Evolutionary conservation across 2,113 vertebrate genomes (phyloP), one percentile per base, ranked within the genome.

Genomic region (Protomyctophum bolini): DNA sequence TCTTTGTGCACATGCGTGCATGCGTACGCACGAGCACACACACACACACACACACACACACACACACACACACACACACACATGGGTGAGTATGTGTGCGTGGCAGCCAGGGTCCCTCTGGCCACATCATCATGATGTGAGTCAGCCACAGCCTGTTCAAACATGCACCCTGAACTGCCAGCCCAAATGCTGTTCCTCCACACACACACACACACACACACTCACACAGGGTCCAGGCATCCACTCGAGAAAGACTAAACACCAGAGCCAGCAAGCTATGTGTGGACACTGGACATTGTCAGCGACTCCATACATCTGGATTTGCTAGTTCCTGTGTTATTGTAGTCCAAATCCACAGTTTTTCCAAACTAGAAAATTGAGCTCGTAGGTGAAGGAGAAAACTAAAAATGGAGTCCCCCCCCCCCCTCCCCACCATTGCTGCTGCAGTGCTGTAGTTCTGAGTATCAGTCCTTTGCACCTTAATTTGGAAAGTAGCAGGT

Each of bases 81-180:
- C 15, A 66, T 71, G 73, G 68, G 54, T 50, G 67, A 12, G 59
- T 64, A 58, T 62, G 78, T 64, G 80, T 76, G 78, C 64, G 54
- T 68, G 85, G 79, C 83, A 87, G 84, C 73, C 80, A 75, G 86
- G 90, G 85, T 88, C 87, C 86, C 81, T 82, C 73, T 88, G 87
- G 89, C 89, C 89, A 90, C 89, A 89, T 90, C 89, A 91, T 84
- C 82, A 78, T 65, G 64, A 74, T 74, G 81, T 92, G 89, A 92
- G 87, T 93, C 91, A 91, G 85, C 81, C 87, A 49, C 81, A 76
- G 89, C 86, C 89, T 90, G 90, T 90, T 88, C 84, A 86, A 88
- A 89, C 90, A 91, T 86, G 88, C 88, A 86, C 85, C 88, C 86
- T 81, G 80, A 87, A 86, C 88, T 90, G 86, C 87, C 81, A 86